phyloP scores from a whole-genome alignment of 2,888 invertebrate genomes.

The Cephus nigrinus region DNA sequence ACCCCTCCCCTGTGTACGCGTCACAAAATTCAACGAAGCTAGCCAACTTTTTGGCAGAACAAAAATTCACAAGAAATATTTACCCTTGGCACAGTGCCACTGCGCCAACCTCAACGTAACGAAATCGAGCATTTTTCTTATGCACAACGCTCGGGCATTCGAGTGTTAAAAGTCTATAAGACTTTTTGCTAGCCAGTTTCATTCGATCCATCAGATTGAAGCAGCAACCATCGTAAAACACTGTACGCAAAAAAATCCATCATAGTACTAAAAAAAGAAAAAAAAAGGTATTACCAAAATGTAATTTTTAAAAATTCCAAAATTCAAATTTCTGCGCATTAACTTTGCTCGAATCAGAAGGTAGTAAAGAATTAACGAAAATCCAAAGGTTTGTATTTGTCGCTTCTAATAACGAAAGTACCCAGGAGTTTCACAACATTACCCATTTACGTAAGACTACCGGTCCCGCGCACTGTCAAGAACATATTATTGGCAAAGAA shows the following conservation, averaged over 20 bases:
- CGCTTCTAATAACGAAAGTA: neutral
- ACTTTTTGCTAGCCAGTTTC: neutral
- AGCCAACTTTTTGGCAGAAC: neutral
- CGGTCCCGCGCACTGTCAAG: neutral
- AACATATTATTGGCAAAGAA: neutral
- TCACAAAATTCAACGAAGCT: neutral
- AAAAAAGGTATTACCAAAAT: neutral
- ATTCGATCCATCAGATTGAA: neutral
- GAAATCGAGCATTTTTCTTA: neutral
- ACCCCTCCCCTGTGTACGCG: neutral
- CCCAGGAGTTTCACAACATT: neutral
- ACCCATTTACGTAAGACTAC: neutral
- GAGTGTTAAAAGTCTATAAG: neutral
- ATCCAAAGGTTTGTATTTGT: neutral
- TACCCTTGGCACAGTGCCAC: neutral
- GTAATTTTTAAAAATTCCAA: neutral
- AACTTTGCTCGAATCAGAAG: neutral
- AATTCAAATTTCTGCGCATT: neutral
- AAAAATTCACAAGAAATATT: neutral
- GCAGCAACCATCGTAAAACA: neutral
- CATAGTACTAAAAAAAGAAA: neutral
- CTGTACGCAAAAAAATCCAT: neutral
- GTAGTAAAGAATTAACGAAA: neutral
- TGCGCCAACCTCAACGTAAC: neutral
- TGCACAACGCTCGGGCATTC: neutral